These are phyloP conservation scores for Trichomalopsis sarcophagae DNA, from an alignment of 1,140 invertebrate species.

Conservation along the genomic window DNA sequence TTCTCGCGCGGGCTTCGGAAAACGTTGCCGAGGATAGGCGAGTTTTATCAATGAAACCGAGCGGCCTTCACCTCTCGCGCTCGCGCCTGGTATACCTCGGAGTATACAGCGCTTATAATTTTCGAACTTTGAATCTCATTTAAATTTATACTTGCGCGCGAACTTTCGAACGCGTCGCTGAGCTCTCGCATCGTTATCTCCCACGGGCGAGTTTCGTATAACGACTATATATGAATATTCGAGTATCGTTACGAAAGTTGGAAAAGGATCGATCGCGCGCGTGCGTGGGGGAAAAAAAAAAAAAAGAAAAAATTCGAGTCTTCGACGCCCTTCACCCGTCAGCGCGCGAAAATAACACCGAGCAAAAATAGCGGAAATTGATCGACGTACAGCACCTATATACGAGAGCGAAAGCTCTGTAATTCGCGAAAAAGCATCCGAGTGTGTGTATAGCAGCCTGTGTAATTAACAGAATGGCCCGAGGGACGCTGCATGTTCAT, in stretches of 20 bases:
- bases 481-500: constrained; percentile 83
- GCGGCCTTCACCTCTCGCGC: neutral
- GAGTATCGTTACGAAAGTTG: no score
- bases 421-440: neutral
- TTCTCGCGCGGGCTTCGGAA: no score
- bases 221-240: no score
- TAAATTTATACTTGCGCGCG: neutral
- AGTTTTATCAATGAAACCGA: neutral
- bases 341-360: neutral
- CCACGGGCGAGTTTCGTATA: no score
- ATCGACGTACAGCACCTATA: neutral
- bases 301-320: neutral
- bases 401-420: neutral
- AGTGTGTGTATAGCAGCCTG: neutral
- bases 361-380: neutral
- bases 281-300: neutral
- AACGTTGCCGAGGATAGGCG: no score
- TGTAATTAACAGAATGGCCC: constrained; percentile 69
- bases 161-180: neutral
- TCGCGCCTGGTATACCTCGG: neutral
- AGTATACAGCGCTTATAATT: neutral
- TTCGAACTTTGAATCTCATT: neutral
- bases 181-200: no score
- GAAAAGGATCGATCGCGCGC: neutral
- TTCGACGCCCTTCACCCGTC: neutral